A percentile compares a stretch with the other conserved stretches of the same genome.
Evolutionary conservation across 2,888 invertebrate species (phyloP).

Genomic region (Melikaiella ostensackeni): DNA sequence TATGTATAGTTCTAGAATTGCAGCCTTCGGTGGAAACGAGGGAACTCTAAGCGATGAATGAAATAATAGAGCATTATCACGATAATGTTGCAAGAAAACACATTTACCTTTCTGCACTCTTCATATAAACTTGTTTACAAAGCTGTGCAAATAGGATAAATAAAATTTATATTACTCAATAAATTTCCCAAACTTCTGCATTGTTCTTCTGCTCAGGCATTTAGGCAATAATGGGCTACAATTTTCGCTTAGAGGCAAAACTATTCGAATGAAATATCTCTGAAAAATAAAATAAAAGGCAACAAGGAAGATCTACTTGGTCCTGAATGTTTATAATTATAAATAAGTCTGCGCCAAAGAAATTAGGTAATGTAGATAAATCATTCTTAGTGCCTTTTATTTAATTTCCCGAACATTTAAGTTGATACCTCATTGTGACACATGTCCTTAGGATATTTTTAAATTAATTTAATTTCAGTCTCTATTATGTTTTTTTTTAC

Average conservation of each 20-base stretch:
- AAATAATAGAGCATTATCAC: slow-evolving; percentile 21
- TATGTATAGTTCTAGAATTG: slow-evolving; percentile 13
- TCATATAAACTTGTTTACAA: slow-evolving; percentile 5
- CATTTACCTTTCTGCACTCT: slow-evolving; percentile 8
- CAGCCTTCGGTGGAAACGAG: slow-evolving; percentile 27
- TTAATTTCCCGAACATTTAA: too few relatives aligned
- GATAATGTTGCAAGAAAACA: slow-evolving; percentile 31
- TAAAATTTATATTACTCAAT: slow-evolving; percentile 1
- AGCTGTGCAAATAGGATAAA: not conserved
- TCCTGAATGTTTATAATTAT: too few relatives aligned
- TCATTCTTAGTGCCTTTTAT: too few relatives aligned
- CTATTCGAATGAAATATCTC: not conserved
- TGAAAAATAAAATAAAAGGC: too few relatives aligned
- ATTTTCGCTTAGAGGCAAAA: not conserved
- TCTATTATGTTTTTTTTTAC: not conserved
- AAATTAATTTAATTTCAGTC: not conserved
- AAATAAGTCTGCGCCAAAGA: too few relatives aligned
- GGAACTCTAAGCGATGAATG: slow-evolving; percentile 38
- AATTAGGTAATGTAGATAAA: too few relatives aligned
- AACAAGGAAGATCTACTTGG: too few relatives aligned
- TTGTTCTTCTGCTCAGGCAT: not conserved
- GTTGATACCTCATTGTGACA: too few relatives aligned
- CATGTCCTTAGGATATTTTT: too few relatives aligned
- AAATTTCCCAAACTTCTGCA: not conserved
- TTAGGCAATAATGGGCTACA: not conserved